phyloP scores from a whole-genome alignment of 2,797 vertebrate species.

The Amazona ochrocephala region DNA sequence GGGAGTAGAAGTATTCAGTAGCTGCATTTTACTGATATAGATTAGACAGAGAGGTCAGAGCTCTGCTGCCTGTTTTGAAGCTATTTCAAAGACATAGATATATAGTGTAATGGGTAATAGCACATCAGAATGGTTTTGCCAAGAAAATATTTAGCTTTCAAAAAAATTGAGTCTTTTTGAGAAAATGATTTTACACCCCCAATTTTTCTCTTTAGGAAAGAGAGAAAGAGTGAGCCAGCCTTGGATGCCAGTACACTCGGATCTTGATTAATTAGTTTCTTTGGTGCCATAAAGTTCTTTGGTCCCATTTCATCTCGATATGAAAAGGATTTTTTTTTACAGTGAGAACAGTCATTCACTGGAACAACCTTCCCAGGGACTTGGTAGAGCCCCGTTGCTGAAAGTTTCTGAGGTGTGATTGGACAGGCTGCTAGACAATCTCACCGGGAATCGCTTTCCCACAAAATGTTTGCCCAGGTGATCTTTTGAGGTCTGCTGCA shows the following conservation, averaged over 20 bases:
- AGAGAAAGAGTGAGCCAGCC: background rate
- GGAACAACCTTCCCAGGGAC: background rate
- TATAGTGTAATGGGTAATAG: background rate
- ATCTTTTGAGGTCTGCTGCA: background rate
- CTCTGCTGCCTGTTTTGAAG: background rate
- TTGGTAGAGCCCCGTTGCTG: background rate
- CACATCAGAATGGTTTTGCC: background rate
- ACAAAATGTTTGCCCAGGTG: background rate
- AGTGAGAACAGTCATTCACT: background rate
- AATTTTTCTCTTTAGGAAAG: background rate
- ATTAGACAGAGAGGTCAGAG: background rate
- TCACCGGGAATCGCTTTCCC: background rate
- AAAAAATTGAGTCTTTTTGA: background rate
- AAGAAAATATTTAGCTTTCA: background rate
- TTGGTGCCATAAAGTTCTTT: background rate
- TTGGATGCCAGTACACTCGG: background rate
- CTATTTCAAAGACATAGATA: background rate
- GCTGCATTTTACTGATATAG: background rate
- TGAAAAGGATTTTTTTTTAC: background rate
- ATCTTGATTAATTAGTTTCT: background rate
- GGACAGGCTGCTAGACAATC: background rate
- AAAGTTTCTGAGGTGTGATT: background rate
- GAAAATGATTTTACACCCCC: background rate
- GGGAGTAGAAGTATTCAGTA: background rate
- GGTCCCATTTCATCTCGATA: background rate